Conservation (phyloP, 2,888 invertebrate species). For the Drosophila maculinotata region DNA sequence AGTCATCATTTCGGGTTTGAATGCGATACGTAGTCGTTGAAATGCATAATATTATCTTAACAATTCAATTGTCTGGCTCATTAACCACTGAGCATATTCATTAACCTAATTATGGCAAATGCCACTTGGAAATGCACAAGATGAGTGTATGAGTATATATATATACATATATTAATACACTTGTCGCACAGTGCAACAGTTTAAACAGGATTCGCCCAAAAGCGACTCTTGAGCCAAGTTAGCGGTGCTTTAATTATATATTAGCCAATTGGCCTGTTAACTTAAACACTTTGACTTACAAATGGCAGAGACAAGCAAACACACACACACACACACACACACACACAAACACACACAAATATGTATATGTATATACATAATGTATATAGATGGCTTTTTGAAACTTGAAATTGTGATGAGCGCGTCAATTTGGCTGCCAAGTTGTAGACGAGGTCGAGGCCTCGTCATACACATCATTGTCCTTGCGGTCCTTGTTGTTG, state of each 20-base stretch:
- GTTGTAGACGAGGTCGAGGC: constrained; percentile 38
- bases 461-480: constrained; percentile 29
- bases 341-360: constrained; percentile 2
- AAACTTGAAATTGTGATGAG: constrained; percentile 41
- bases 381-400: constrained; percentile 30
- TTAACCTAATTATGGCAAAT: constrained; percentile 53
- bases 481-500: constrained; percentile 43
- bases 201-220: constrained; percentile 18
- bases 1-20: not conserved
- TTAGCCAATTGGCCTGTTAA: constrained; percentile 60
- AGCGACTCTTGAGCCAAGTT: constrained; percentile 14
- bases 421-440: constrained; percentile 57
- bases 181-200: constrained; percentile 29
- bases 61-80: constrained; percentile 49
- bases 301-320: constrained; percentile 28
- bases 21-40: constrained; percentile 2
- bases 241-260: constrained; percentile 68
- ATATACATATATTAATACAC: constrained; percentile 35
- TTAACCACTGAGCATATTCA: constrained; percentile 51
- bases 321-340: constrained; percentile 5
- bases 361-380: constrained; percentile 7
- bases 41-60: constrained; percentile 38
- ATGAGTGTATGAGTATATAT: constrained; percentile 14
- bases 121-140: constrained; percentile 33
- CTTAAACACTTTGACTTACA: constrained; percentile 64